A percentile compares a stretch with the other conserved stretches of the same genome.
These are phyloP conservation scores for Sphaerophoria rueppellii DNA, from an alignment of 2,888 invertebrate genomes.

Conservation along the genomic window DNA sequence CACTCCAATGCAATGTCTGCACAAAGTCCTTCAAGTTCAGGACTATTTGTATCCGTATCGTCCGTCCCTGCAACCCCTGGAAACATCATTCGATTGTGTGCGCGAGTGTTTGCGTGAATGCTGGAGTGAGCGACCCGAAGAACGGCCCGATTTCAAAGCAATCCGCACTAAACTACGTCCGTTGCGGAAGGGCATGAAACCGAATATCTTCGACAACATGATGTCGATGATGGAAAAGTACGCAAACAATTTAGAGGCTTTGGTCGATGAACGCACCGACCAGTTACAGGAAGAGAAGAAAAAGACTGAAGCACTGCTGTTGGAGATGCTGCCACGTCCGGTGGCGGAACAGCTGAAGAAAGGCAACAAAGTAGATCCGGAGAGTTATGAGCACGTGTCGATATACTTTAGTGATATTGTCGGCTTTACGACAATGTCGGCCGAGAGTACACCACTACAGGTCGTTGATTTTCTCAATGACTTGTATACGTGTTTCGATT, in stretches of 20 bases:
- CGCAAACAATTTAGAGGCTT: conserved; percentile 95
- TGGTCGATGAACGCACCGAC: conserved; percentile 96
- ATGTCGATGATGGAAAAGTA: conserved; percentile 99
- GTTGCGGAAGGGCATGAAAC: conserved; percentile 94
- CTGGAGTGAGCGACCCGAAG: conserved; percentile 91
- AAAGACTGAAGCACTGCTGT: conserved; percentile 94
- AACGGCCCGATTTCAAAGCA: conserved; percentile 92
- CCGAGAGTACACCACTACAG: conserved; percentile 94
- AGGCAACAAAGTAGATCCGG: conserved; percentile 94
- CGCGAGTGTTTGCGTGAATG: conserved; percentile 93
- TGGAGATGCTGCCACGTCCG: conserved; percentile 93
- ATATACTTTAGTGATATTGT: conserved; percentile 98
- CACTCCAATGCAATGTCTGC: conserved; percentile 85
- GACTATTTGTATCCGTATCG: conserved; percentile 79
- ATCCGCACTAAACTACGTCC: conserved; percentile 91
- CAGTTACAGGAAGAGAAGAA: conserved; percentile 97
- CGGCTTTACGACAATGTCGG: conserved; percentile 95
- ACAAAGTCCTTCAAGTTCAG: conserved; percentile 80
- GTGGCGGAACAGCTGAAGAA: conserved; percentile 96
- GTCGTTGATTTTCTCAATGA: conserved; percentile 97
- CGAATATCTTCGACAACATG: conserved; percentile 99
- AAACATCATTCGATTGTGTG: conserved; percentile 93
- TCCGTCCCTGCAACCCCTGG: conserved; percentile 90
- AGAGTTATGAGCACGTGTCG: conserved; percentile 92
- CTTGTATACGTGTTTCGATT: conserved; percentile 96